phyloP scores from a whole-genome alignment of 2,113 vertebrate species.

The Dendropsophus ebraccatus region DNA sequence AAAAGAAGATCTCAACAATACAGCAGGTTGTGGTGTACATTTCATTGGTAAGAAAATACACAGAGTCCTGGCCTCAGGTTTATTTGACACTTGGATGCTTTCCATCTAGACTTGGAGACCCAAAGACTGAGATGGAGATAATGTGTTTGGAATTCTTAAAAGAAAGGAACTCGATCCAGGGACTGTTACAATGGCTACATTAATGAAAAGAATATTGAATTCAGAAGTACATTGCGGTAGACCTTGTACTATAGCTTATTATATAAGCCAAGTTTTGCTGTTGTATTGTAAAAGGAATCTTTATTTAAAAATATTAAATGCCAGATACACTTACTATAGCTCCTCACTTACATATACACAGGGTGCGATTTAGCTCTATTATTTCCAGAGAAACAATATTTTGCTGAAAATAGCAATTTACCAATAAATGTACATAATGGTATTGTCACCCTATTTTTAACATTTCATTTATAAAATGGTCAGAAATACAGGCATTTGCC shows the following conservation, averaged over 20 bases:
- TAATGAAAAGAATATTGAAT: conserved; percentile 39
- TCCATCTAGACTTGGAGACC: conserved; percentile 38
- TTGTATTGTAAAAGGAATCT: background rate
- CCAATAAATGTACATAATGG: background rate
- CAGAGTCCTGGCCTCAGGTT: conserved; percentile 28
- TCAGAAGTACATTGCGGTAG: background rate
- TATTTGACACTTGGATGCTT: conserved; percentile 15
- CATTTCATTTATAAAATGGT: no score
- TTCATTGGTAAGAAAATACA: conserved; percentile 43
- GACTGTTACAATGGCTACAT: conserved; percentile 33
- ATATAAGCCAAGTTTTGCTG: background rate
- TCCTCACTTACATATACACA: background rate
- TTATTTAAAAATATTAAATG: background rate
- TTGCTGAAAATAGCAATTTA: background rate
- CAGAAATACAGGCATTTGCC: background rate
- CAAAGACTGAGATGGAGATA: conserved; percentile 38
- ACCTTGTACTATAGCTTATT: background rate
- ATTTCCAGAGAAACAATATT: background rate
- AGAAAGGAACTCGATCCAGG: conserved; percentile 32
- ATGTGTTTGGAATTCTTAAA: conserved; percentile 37
- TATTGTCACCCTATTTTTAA: background rate
- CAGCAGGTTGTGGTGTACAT: background rate
- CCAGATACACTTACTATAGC: background rate
- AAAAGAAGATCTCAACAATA: conserved; percentile 32
- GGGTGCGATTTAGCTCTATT: background rate